Evolutionary conservation across 2,888 invertebrate species (phyloP).

Genomic region (Scaptomyza parva): DNA sequence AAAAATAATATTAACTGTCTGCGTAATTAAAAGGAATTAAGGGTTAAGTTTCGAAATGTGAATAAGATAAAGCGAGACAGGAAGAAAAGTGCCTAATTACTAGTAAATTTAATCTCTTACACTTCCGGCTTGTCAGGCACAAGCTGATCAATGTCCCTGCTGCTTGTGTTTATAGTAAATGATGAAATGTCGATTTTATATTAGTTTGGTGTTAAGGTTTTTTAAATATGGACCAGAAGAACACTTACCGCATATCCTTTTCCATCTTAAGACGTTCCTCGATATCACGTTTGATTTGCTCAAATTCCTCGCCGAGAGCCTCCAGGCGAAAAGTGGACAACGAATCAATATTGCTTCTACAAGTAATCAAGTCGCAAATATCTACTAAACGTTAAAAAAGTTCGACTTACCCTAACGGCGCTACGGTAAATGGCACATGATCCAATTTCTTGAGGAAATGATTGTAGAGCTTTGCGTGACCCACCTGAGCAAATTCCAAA

Average conservation of each 20-base stretch:
- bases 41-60: background rate
- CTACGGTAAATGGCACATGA: slow-evolving; percentile 87
- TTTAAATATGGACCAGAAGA: too few relatives aligned
- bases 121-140: slow-evolving; percentile 66
- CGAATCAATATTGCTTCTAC: slow-evolving; percentile 81
- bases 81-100: background rate
- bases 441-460: slow-evolving; percentile 89
- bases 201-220: background rate
- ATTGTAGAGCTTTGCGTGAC: slow-evolving; percentile 87
- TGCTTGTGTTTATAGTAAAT: slow-evolving; percentile 44
- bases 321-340: slow-evolving; percentile 87
- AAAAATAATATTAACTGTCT: background rate
- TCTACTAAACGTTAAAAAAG: too few relatives aligned
- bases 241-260: slow-evolving; percentile 82
- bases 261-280: slow-evolving; percentile 87
- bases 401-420: slow-evolving; percentile 86
- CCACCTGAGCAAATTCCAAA: slow-evolving; percentile 89
- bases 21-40: background rate
- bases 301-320: slow-evolving; percentile 87
- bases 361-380: background rate
- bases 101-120: slow-evolving; percentile 53
- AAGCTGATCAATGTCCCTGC: slow-evolving; percentile 44
- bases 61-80: background rate
- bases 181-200: background rate
- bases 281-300: slow-evolving; percentile 86